Base-by-base conservation (phyloP, 2,888 invertebrate genomes). In the Epiblema foenella region DNA sequence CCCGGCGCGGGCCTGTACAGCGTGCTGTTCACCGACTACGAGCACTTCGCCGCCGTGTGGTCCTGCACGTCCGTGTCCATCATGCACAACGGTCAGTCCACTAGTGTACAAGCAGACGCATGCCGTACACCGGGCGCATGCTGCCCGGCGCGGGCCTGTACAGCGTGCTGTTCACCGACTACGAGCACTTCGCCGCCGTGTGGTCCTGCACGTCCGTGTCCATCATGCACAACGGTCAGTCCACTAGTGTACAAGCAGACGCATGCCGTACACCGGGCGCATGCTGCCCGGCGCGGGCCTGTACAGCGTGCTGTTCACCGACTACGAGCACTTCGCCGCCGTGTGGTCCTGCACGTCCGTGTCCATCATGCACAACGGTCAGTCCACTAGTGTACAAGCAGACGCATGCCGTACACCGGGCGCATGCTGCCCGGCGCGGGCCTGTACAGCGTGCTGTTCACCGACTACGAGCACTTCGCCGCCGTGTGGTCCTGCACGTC, bases 391-490 rank as follows among this genome's bases (percentile, higher is more conserved):
- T 42, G 12, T 42, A 42, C 15, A 42, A 15, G 7, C 49, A 4
- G n/a, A n/a, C 17, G 9, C 39, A 49, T n/a, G n/a, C 49, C 39
- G 12, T 12, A 39, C 39, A 39, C 17, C 49, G 49, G 49, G n/a
- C 49, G 49, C 49, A 49, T 49, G 49, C 49, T 17, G 49, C 49
- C 49, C n/a, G 49, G 17, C 49, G 17, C 17, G n/a, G 49, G 49
- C n/a, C 7, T 17, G 49, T 49, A 17, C n/a, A 49, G 49, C 17
- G 49, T 17, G 17, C 49, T 95, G 15, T 92, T 94, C 75, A 95
- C 95, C 1, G 95, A 95, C 82, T 95, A 95, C 79, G 90, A 91
- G 0, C 93, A 94, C 77, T 95, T 94, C 81, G 95, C 95, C 39
- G 90, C 95, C 67, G 79, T 95, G 56, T 95, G 95, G 94, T 95